Evolutionary conservation across 2,113 vertebrate genomes (phyloP), one percentile per base, ranked within the genome.

Genomic region (Leptodactylus fuscus): DNA sequence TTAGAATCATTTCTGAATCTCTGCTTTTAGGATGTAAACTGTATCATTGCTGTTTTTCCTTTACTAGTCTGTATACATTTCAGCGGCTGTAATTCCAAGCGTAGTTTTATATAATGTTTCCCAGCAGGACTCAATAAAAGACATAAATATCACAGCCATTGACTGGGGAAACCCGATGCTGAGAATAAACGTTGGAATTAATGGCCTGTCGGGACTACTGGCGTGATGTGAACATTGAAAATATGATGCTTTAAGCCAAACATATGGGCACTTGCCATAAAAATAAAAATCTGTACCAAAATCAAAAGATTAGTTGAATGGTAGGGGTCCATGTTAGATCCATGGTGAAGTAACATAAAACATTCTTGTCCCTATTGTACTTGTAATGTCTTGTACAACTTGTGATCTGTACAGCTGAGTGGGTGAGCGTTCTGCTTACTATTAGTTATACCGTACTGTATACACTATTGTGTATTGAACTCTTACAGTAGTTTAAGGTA

Each of bases 111-210:
- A 86, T 85, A 85, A 85, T 86, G 84, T 81, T 85, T 86, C 84
- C 84, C 84, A 86, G 84, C 76, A 86, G 84, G 84, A 86, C 84
- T 86, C 67, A 86, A 86, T 80, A 86, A 86, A 85, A 86, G 84
- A 86, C 76, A 81, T 86, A 86, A 86, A 86, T 86, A 86, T 86
- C 18, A 32, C 65, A 86, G 76, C 62, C 77, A 86, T 81, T 81
- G 84, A 86, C 65, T 73, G 77, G 69, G 41, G 84, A 73, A 86
- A 86, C 78, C 24, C 27, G 84, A 86, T 86, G 80, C 84, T 81
- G 77, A 86, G 84, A 86, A 86, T 86, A 86, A 86, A 86, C 77
- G 84, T 71, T 60, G 84, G 84, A 81, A 86, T 81, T 86, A 85
- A 81, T 81, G 77, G 76, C 27, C 84, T 86, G 84, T 81, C 84